Evolutionary conservation across 2,888 invertebrate genomes (phyloP).

Genomic region (Entomobrya multifasciata): DNA sequence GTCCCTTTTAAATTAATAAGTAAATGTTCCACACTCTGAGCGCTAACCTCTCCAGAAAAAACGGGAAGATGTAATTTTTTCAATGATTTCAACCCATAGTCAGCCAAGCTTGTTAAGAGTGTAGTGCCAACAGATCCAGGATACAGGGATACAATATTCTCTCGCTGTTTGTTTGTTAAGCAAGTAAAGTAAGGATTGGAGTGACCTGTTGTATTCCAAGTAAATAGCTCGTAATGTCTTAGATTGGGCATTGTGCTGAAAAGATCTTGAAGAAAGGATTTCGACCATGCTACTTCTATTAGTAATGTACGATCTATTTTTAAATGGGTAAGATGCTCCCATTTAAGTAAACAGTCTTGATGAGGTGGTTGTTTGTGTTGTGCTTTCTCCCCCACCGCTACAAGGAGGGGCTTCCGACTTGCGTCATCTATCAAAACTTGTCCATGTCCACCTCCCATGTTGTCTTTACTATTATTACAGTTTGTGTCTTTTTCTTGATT

Average conservation of each 20-base stretch:
- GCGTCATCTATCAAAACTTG: conserved; percentile 25
- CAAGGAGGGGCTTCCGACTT: no score
- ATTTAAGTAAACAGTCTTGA: conserved; percentile 53
- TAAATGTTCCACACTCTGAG: conserved; percentile 69
- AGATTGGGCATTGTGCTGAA: conserved; percentile 72
- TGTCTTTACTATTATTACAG: conserved; percentile 56
- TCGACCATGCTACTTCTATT: conserved; percentile 71
- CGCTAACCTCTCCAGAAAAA: conserved; percentile 69
- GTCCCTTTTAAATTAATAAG: conserved; percentile 62
- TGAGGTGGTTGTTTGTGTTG: conserved; percentile 8
- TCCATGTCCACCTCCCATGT: conserved; percentile 41
- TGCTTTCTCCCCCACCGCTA: conserved; percentile 1
- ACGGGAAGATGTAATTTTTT: conserved; percentile 74
- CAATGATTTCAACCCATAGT: conserved; percentile 70
- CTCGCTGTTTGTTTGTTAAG: conserved; percentile 42
- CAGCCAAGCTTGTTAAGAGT: conserved; percentile 60
- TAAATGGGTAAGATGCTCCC: conserved; percentile 62
- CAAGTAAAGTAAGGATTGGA: conserved; percentile 72
- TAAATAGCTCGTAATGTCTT: conserved; percentile 74
- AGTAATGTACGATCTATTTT: conserved; percentile 75
- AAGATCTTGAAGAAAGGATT: conserved; percentile 67
- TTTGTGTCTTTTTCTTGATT: conserved; percentile 61
- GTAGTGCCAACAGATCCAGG: conserved; percentile 73
- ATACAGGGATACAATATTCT: conserved; percentile 62
- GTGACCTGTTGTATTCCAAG: conserved; percentile 75